These are phyloP conservation scores for Schizaphis graminum DNA, from an alignment of 2,888 invertebrate species.

Conservation along the genomic window DNA sequence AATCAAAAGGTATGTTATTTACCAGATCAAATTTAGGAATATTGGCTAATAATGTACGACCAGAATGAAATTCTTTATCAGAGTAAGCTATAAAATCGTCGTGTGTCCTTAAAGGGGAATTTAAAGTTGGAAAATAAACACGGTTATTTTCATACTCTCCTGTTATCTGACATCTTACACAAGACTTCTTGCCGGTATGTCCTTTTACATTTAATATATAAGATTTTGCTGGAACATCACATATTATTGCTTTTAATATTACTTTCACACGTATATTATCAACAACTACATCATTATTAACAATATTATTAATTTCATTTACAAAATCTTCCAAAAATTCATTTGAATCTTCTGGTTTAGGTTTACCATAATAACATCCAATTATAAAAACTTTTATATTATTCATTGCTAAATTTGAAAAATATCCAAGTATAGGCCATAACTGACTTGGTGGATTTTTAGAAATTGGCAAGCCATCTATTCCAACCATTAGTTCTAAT, in stretches of 20 bases:
- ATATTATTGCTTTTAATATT: constrained; percentile 39
- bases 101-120: too few species aligned
- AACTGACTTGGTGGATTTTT: constrained; percentile 32
- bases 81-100: too few species aligned
- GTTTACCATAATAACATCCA: constrained; percentile 61
- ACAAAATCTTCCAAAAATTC: constrained; percentile 33
- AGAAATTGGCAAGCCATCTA: constrained; percentile 45
- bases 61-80: too few species aligned
- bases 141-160: too few species aligned
- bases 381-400: constrained; percentile 34
- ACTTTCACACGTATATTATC: not conserved
- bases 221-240: constrained; percentile 61
- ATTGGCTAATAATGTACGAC: too few species aligned
- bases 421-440: constrained; percentile 54
- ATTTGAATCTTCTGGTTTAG: constrained; percentile 49
- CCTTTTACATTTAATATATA: constrained; percentile 40
- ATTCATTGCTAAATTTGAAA: not conserved
- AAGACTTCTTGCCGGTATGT: constrained; percentile 62
- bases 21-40: too few species aligned
- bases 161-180: constrained; percentile 67
- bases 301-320: not conserved
- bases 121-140: too few species aligned
- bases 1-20: too few species aligned
- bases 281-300: not conserved
- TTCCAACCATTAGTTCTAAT: constrained; percentile 8